Base-by-base conservation (phyloP, 2,888 invertebrate species). In the Xestia xanthographa region DNA sequence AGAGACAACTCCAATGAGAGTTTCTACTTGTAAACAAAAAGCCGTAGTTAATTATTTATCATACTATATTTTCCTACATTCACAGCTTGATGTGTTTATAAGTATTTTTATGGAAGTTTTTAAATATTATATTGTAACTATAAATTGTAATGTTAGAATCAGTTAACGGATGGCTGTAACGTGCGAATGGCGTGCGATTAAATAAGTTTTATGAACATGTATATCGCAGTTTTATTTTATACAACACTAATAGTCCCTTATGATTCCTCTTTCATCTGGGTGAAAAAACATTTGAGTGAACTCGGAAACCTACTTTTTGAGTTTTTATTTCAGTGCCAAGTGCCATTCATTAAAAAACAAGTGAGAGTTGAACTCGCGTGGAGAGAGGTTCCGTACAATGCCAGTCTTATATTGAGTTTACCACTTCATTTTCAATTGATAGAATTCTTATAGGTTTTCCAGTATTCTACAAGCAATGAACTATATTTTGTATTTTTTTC, bases 171-270 rank as follows among this genome's bases (percentile, higher is more conserved):
- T 90, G 90, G 90, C 91, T 92, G 92, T 89, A 87, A 84, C 83
- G 89, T 88, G 88, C 88, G 86, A 81, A 77, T 86, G 82, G 79
- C 80, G 86, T 90, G 89, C 82, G 87, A 92, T 87, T 92, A 93
- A 90, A 93, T 92, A 91, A 90, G 86, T 89, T 91, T 87, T 91
- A 91, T 88, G 88, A 89, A 83, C 87, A 87, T 79, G 75, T 75
- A 72, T 22, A 41, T 68, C 75, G 71, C 65, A 56, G 83, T 87
- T 89, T 88, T 76, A 83, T 92, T 90, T 76, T 71, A 38, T 41
- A 20, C 12, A 11, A 78, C 34, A 34, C 34, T 34, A 34, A 34
- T 34, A 0, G 34, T 34, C 34, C 34, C 34, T 5, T 34, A 50
- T 4, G 22, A 11, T 50, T 50, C 48, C 6, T 17, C 14, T 1